Evolutionary conservation across 2,113 vertebrate genomes (phyloP).

Genomic region (Semicossyphus pulcher): DNA sequence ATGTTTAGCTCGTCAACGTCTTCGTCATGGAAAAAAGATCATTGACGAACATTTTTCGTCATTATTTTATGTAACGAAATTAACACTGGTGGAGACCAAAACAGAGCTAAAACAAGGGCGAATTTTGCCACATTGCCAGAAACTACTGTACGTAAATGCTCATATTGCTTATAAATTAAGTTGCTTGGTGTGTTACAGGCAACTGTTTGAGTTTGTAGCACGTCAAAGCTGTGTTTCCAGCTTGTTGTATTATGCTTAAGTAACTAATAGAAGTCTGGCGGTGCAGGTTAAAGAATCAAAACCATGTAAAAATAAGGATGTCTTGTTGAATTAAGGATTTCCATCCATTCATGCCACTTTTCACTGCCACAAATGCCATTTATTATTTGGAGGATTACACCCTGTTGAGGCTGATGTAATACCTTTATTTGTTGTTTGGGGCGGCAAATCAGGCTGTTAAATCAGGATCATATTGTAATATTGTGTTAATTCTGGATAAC

Average conservation of each 20-base stretch:
- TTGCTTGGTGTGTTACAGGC: neutral
- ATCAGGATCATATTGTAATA: constrained; percentile 14
- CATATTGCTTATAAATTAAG: no score
- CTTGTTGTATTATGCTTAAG: neutral
- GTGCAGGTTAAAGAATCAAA: neutral
- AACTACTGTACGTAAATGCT: no score
- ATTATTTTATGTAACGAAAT: no score
- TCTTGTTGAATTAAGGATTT: constrained; percentile 13
- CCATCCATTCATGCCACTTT: constrained; percentile 7
- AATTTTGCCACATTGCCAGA: neutral
- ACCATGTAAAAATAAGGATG: neutral
- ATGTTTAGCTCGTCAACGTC: no score
- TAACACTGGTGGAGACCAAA: constrained; percentile 2
- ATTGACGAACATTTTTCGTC: no score
- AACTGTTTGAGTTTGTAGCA: neutral
- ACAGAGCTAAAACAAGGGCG: constrained; percentile 5
- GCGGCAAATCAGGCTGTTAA: neutral
- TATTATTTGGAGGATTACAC: constrained; percentile 3
- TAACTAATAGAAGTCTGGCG: neutral
- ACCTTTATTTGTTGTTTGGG: neutral
- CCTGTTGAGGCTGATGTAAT: neutral
- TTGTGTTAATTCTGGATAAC: neutral
- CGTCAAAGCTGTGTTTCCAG: no score
- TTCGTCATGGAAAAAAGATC: no score
- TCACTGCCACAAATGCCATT: neutral